These are phyloP conservation scores for Epicauta chinensis DNA, from an alignment of 1,140 invertebrate species.

Conservation along the genomic window DNA sequence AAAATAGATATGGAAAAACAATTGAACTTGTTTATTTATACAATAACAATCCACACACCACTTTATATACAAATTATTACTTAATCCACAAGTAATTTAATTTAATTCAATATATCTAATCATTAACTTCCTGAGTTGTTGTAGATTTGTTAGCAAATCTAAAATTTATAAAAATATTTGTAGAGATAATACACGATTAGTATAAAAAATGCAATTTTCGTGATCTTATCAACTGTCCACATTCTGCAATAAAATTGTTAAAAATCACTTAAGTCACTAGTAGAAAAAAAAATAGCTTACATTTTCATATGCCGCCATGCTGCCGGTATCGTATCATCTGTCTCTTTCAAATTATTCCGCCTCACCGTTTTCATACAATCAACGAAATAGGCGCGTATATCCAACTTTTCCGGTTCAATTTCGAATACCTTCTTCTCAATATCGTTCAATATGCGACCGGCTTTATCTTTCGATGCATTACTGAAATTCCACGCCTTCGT, in stretches of 20 bases:
- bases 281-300: conserved; percentile 19
- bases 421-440: conserved; percentile 39
- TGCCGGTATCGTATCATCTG: conserved; percentile 48
- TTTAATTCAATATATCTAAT: no score
- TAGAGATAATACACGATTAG: conserved; percentile 8
- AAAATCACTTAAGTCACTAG: background rate
- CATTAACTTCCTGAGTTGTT: no score
- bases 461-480: conserved; percentile 34
- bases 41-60: no score
- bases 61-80: no score
- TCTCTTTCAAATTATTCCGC: conserved; percentile 50
- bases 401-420: conserved; percentile 40
- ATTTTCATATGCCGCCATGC: conserved; percentile 45
- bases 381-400: conserved; percentile 40
- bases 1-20: no score
- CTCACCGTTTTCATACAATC: conserved; percentile 41
- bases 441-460: conserved; percentile 37
- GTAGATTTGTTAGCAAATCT: no score
- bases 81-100: no score
- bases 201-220: conserved; percentile 6
- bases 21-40: no score
- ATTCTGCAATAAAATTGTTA: conserved; percentile 25
- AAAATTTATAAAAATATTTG: no score
- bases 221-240: conserved; percentile 22
- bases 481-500: conserved; percentile 46